phyloP scores from a whole-genome alignment of 2,888 invertebrate genomes.

The Escarpia spicata region DNA sequence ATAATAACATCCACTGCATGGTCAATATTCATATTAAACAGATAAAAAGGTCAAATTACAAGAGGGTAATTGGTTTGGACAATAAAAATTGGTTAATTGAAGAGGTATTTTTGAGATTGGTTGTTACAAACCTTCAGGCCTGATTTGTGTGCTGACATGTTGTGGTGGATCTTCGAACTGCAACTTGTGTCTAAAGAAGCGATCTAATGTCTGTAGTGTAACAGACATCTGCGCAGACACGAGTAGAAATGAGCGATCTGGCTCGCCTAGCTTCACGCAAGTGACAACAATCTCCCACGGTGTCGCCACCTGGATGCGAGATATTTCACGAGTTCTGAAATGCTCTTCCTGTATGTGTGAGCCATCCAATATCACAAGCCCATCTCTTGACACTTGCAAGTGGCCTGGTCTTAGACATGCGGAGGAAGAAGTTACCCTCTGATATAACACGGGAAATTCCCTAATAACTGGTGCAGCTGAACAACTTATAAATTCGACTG shows the following conservation, averaged over 20 bases:
- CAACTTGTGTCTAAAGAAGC: neutral
- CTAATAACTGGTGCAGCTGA: neutral
- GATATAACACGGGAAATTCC: neutral
- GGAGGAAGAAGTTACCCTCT: neutral
- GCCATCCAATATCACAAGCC: neutral
- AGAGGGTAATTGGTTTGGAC: neutral
- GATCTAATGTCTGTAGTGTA: neutral
- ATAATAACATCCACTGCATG: too few relatives aligned
- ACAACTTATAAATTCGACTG: neutral
- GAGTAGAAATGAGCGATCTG: neutral
- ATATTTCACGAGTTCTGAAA: constrained; percentile 2
- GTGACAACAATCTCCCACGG: neutral
- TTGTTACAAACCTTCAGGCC: neutral
- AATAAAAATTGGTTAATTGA: neutral
- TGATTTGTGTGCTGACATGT: neutral
- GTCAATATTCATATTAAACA: too few relatives aligned
- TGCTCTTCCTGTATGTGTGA: neutral
- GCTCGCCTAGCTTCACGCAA: neutral
- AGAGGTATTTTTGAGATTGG: neutral
- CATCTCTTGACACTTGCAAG: neutral
- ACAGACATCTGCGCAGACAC: neutral
- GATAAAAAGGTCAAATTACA: neutral
- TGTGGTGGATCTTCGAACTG: neutral
- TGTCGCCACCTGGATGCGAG: neutral
- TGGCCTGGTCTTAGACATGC: neutral